These are phyloP conservation scores for Helicoverpa assulta DNA, from an alignment of 2,888 invertebrate genomes.

Conservation along the genomic window DNA sequence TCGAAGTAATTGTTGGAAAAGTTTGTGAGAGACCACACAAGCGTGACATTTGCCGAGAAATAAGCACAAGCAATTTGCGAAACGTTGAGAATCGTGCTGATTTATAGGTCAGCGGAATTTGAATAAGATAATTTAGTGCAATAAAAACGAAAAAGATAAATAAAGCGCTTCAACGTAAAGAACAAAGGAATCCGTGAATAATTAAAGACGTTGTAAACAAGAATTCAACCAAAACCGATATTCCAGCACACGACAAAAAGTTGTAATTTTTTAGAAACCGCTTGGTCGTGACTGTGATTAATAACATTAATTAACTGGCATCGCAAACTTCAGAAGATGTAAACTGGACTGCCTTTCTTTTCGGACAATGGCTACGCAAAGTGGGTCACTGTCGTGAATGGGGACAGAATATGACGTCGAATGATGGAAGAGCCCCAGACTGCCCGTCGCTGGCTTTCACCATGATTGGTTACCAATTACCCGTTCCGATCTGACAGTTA, in stretches of 20 bases:
- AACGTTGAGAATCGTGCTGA: conserved; percentile 7
- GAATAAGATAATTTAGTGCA: conserved; percentile 9
- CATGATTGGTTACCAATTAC: conserved; percentile 80
- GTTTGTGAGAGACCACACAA: conserved; percentile 50
- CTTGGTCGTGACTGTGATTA: conserved; percentile 59
- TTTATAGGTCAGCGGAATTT: conserved; percentile 27
- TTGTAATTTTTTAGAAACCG: conserved; percentile 53
- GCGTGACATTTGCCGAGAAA: conserved; percentile 24
- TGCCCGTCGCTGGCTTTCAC: conserved; percentile 76
- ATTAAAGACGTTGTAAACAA: conserved; percentile 26
- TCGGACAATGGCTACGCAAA: conserved; percentile 59
- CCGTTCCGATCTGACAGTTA: conserved; percentile 67
- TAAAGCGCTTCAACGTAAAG: conserved; percentile 22
- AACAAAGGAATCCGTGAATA: conserved; percentile 22
- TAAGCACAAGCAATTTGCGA: conserved; percentile 22
- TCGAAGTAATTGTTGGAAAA: conserved; percentile 53
- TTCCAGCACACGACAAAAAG: conserved; percentile 37
- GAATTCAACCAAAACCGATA: conserved; percentile 32
- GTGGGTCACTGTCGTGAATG: conserved; percentile 59
- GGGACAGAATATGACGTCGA: conserved; percentile 68
- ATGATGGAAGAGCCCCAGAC: conserved; percentile 69
- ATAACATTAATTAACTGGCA: conserved; percentile 60
- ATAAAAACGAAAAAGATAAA: conserved; percentile 14
- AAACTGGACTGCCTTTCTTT: conserved; percentile 64
- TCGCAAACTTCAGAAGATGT: conserved; percentile 29